These are phyloP conservation scores for Caenorhabditis latens DNA, from an alignment of 1,140 invertebrate genomes.

Conservation along the genomic window DNA sequence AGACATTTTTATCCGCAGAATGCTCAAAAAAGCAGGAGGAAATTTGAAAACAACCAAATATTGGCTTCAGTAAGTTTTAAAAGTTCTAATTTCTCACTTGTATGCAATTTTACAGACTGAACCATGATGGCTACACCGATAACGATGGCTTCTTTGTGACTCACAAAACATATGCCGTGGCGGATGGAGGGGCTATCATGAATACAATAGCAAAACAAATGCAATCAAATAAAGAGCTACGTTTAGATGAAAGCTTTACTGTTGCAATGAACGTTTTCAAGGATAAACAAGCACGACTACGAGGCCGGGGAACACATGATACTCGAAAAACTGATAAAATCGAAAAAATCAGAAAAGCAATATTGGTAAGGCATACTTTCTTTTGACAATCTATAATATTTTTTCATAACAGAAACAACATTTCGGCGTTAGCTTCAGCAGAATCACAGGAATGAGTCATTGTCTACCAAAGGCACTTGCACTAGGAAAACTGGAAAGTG, in stretches of 20 bases:
- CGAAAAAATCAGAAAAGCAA: not conserved
- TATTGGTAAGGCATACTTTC: not conserved
- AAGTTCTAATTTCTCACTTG: not conserved
- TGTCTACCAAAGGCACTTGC: not conserved
- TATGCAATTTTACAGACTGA: not conserved
- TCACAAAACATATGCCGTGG: not conserved
- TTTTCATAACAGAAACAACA: not conserved
- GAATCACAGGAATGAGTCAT: not conserved
- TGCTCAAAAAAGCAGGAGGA: not conserved
- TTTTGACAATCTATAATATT: not conserved
- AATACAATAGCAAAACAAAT: not conserved
- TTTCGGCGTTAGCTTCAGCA: not conserved
- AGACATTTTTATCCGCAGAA: not conserved
- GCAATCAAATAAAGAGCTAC: not conserved
- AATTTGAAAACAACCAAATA: not conserved
- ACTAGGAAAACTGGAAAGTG: not conserved
- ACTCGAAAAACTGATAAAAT: not conserved
- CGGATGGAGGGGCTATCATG: not conserved
- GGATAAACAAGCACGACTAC: not conserved
- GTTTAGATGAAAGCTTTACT: not conserved
- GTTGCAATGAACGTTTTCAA: not conserved
- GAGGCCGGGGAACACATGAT: not conserved
- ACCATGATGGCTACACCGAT: not conserved
- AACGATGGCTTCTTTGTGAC: not conserved
- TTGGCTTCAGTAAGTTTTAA: not conserved